Base-by-base conservation (phyloP, 2,888 invertebrate genomes). In the Pseudolycoriella hygida region DNA sequence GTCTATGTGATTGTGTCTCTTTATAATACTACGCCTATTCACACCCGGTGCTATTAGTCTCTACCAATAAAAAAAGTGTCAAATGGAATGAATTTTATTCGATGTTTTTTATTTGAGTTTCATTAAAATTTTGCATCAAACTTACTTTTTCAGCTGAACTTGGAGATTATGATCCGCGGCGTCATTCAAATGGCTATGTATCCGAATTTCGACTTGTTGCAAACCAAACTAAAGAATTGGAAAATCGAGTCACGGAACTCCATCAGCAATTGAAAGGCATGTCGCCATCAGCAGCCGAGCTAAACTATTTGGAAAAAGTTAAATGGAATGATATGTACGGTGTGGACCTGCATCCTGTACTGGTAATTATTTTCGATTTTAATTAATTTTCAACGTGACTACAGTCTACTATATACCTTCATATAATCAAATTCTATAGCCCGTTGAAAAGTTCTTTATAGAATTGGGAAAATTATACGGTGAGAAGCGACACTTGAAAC, bases 271-370 rank as follows among this genome's bases (percentile, higher is more conserved):
- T 94, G 47, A 78, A 83, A 54, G 62, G 66, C 49, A 64, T 66
- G 62, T 60, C 64, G 50, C 93, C 94, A 48, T 83, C 92, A 45
- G 80, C 86, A 54, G 93, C 93, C 31, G 94, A 96, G 69, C 72
- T 92, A 57, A 88, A 85, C 70, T 96, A 88, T 69, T 74, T 96
- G 65, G 93, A 96, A 67, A 90, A 93, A 74, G 89, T 92, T 55
- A 94, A 94, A 74, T 94, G 94, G 94, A 74, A 94, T 58, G 94
- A 96, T 65, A 90, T 94, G 88, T 96, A 94, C 61, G 96, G 96
- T 43, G 93, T 94, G 42, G 94, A 96, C 70, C 74, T 94, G 55
- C 94, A 96, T 70, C 92, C 92, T 44, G 94, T 94, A 49, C 68
- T 92, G 78, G 92, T 92, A 70, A 74, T 69, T 56, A 49, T 41